Base-by-base conservation (phyloP, 2,113 vertebrate genomes). In the Antechinus flavipes region DNA sequence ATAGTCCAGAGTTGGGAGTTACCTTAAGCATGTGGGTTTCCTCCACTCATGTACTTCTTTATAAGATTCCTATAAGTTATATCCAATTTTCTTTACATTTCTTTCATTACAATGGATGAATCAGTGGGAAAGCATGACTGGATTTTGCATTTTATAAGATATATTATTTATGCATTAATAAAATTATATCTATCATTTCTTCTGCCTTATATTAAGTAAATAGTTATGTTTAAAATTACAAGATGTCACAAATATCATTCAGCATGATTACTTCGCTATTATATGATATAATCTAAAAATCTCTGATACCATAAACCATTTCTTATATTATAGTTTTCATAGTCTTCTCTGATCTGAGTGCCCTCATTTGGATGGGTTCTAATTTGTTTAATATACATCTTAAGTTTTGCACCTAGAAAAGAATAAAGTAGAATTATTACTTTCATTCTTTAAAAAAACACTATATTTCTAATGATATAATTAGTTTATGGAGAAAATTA, bases 291-390 rank as follows among this genome's bases (percentile, higher is more conserved):
- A n/a, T 55, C 14, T 27, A 92, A 96, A 76, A 0, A 46, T 56
- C 52, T 91, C 76, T 46, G 84, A 27, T 92, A 93, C 11, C 91
- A 94, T 23, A 24, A 95, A 46, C 91, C n/a, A 27, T 93, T 30
- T 92, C 27, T 58, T 50, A 93, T 46, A 56, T 55, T 26, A 8
- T 24, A n/a, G 93, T 46, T 91, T 96, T 90, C 26, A 94, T 42
- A 93, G 11, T 54, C 42, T 93, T 42, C 19, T 6, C n/a, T 84
- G 68, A 8, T 14, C 16, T 95, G 58, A 61, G 49, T 92, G 84
- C 23, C n/a, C 27, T 56, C 54, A 6, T 84, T 92, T 93, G 52
- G 54, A 50, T 9, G 30, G 35, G 61, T 0, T 90, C 42, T 52
- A 61, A 0, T 91, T 27, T 58, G 35, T 96, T 68, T 26, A 1